A percentile compares a stretch with the other conserved stretches of the same genome.
Conservation (phyloP, 2,113 vertebrate species). For the Glareola pratincola region DNA sequence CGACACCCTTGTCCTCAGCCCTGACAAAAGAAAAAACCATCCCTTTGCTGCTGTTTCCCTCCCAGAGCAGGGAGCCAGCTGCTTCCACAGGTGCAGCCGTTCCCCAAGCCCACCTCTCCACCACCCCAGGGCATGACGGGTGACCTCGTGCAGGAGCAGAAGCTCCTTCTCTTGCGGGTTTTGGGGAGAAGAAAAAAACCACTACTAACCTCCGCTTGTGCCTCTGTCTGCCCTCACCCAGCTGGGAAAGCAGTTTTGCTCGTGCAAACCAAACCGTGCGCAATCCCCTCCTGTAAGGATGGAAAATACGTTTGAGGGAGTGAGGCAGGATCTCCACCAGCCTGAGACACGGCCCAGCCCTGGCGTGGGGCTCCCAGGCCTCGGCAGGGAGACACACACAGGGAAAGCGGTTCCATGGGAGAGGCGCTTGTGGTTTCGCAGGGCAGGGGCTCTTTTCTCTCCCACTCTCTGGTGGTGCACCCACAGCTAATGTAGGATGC, state of each 20-base stretch:
- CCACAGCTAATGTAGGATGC: fast-evolving
- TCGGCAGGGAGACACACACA: neutral
- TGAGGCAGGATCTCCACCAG: neutral
- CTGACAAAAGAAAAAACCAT: neutral
- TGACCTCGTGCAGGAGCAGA: neutral
- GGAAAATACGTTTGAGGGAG: neutral
- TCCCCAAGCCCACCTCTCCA: neutral
- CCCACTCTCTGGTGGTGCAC: neutral
- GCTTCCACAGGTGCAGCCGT: neutral
- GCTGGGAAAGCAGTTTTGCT: neutral
- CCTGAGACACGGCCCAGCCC: fast-evolving
- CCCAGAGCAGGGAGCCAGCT: neutral
- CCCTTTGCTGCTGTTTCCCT: neutral
- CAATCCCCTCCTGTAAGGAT: fast-evolving
- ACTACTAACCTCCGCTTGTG: neutral
- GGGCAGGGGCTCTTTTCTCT: neutral
- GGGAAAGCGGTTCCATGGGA: neutral
- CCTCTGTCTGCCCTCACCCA: neutral
- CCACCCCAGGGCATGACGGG: fast-evolving
- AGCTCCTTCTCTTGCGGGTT: neutral
- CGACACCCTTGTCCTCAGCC: neutral
- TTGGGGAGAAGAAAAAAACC: neutral
- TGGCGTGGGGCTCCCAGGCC: neutral
- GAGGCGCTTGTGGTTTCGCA: fast-evolving
- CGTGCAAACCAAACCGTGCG: neutral